phyloP scores from a whole-genome alignment of 1,140 invertebrate species.

The Trachymyrmex cornetzi region DNA sequence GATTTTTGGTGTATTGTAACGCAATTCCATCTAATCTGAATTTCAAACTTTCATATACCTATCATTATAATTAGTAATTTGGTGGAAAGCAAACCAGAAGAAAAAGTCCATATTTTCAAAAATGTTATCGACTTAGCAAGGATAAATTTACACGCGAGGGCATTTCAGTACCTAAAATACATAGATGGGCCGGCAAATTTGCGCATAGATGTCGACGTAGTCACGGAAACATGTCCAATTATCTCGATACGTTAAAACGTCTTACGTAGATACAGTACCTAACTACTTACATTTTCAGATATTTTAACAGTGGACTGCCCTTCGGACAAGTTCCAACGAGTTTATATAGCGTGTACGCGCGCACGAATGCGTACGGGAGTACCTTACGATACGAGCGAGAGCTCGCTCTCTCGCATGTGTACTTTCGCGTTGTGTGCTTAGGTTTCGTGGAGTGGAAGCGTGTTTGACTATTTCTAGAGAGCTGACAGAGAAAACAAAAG shows the following conservation, averaged over 20 bases:
- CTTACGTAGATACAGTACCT: conserved; percentile 34
- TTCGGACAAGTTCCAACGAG: conserved; percentile 38
- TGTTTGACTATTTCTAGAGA: conserved; percentile 65
- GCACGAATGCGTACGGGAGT: conserved; percentile 18
- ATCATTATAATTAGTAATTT: neutral
- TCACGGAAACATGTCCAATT: conserved; percentile 14
- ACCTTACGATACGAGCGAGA: conserved; percentile 36
- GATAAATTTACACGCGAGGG: neutral
- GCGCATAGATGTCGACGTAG: neutral
- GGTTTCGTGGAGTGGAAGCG: conserved; percentile 57
- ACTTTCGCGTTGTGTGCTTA: conserved; percentile 58
- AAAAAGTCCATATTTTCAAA: neutral
- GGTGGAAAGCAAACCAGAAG: too few relatives aligned
- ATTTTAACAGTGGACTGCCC: conserved; percentile 44
- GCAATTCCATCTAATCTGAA: neutral
- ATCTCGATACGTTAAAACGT: conserved; percentile 22
- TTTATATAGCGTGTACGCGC: conserved; percentile 50
- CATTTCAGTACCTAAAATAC: neutral
- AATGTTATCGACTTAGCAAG: neutral
- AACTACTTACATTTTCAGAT: conserved; percentile 29
- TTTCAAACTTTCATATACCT: neutral
- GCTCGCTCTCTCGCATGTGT: conserved; percentile 37
- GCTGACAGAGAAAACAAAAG: conserved; percentile 68
- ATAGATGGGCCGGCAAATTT: neutral
- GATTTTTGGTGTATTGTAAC: neutral